Percentiles rank a stretch among this genome's conserved stretches.
Conservation (phyloP, 2,113 vertebrate species). For the Zeus faber region DNA sequence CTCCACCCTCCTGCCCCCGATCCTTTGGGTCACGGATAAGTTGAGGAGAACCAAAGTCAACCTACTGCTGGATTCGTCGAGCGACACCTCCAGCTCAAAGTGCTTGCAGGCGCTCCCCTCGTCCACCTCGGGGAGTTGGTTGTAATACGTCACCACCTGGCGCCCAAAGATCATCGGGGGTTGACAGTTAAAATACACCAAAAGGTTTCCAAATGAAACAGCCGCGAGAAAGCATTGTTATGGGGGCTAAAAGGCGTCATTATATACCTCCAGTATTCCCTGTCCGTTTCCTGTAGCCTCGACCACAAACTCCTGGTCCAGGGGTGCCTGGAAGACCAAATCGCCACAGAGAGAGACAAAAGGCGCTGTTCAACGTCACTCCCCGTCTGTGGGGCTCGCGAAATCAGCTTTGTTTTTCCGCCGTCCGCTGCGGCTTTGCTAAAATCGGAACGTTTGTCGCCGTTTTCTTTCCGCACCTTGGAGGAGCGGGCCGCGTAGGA, state of each 20-base stretch:
- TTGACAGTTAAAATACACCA: neutral
- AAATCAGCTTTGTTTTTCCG: too few relatives aligned
- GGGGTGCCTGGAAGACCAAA: conserved; percentile 55
- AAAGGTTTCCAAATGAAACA: neutral
- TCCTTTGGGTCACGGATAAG: too few relatives aligned
- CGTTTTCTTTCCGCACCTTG: conserved; percentile 41
- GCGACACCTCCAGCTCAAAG: conserved; percentile 65
- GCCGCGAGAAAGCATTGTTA: neutral
- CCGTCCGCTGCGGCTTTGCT: neutral
- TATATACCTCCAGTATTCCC: conserved; percentile 77
- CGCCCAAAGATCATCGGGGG: conserved; percentile 6
- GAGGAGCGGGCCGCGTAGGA: conserved; percentile 59
- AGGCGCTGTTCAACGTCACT: too few relatives aligned
- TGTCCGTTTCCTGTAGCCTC: conserved; percentile 73
- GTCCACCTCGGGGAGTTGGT: conserved; percentile 67
- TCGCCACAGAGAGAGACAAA: conserved; percentile 12
- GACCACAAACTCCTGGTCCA: conserved; percentile 67
- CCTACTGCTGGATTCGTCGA: conserved; percentile 61
- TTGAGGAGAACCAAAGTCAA: too few relatives aligned
- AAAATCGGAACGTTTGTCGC: neutral
- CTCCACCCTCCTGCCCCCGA: too few relatives aligned
- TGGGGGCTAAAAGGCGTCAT: neutral
- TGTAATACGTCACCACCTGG: conserved; percentile 76
- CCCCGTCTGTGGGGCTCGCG: too few relatives aligned
- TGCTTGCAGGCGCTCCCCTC: conserved; percentile 57